These are phyloP conservation scores for Gambusia affinis DNA, from an alignment of 2,113 vertebrate species.

Conservation along the genomic window DNA sequence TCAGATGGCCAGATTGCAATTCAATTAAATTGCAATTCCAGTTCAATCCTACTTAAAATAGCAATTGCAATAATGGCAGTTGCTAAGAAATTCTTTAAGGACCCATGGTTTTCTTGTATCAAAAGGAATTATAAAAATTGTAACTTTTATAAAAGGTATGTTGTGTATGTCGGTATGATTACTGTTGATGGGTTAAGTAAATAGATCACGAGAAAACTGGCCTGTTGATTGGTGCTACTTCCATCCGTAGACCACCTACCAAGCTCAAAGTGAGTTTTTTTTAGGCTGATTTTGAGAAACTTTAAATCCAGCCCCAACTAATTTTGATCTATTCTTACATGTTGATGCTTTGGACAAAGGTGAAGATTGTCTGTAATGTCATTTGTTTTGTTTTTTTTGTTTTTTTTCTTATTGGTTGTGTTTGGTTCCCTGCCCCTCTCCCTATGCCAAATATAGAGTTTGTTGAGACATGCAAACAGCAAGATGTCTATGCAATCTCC, in stretches of 20 bases:
- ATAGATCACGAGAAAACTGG: neutral
- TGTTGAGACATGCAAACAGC: conserved; percentile 75
- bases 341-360: conserved; percentile 60
- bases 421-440: conserved; percentile 26
- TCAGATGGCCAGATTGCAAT: neutral
- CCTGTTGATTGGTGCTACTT: neutral
- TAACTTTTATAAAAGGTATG: too few relatives aligned
- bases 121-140: too few relatives aligned
- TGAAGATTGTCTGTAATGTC: conserved; percentile 62
- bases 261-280: neutral
- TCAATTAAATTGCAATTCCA: neutral
- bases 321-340: conserved; percentile 48
- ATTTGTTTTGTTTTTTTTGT: conserved; percentile 33
- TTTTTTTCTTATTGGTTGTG: conserved; percentile 42
- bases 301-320: conserved; percentile 21
- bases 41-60: too few relatives aligned
- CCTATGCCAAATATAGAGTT: conserved; percentile 77
- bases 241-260: too few relatives aligned
- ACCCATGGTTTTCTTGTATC: too few relatives aligned
- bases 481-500: conserved; percentile 81
- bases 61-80: neutral
- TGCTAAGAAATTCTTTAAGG: neutral
- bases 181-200: neutral
- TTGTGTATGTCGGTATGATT: neutral
- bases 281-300: conserved; percentile 33